Base-by-base conservation (phyloP, 2,888 invertebrate species). In the Masnerella sp. region DNA sequence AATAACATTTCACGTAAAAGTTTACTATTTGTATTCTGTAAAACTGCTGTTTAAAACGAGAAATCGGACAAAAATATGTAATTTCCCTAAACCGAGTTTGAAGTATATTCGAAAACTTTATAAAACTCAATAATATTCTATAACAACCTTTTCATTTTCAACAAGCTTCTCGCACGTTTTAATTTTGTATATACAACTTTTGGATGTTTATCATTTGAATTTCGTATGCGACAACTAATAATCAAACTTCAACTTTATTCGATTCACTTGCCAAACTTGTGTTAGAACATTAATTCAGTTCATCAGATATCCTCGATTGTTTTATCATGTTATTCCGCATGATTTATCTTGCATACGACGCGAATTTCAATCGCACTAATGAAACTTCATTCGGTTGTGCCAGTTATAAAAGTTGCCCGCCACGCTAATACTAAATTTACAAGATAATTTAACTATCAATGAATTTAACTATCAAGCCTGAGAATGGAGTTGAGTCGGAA, bases 311-410 rank as follows among this genome's bases (percentile, higher is more conserved):
- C 12, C 12, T 7, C 30, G 54, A 52, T 54, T 18, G 64, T 51
- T 54, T 64, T 64, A 52, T 65, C 56, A n/a, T 28, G 38, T 56
- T 56, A 47, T 65, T 65, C 38, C 56, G 12, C 47, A 32, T 56
- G 65, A 65, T 45, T 54, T 56, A 45, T 34, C 56, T 47, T 64
- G 54, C 52, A 52, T 38, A 28, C 43, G 36, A 54, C 15, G 47
- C 40, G n/a, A 14, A 64, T 64, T 64, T 52, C 43, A 54, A 47
- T 38, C 32, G 47, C 34, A 42, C 18, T 47, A 38, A 54, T 65
- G 47, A 38, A 56, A 56, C 18, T 43, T 51, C 32, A 51, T 38
- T 49, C 9, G 17, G 17, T 17, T 32, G 11, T 18, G 8, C 15
- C 5, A 32, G 43, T 38, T 42, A 17, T 32, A 40, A 38, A 32